A percentile compares a stretch with the other conserved stretches of the same genome.
Evolutionary conservation across 1,140 invertebrate genomes (phyloP).

Genomic region (Limonius californicus): DNA sequence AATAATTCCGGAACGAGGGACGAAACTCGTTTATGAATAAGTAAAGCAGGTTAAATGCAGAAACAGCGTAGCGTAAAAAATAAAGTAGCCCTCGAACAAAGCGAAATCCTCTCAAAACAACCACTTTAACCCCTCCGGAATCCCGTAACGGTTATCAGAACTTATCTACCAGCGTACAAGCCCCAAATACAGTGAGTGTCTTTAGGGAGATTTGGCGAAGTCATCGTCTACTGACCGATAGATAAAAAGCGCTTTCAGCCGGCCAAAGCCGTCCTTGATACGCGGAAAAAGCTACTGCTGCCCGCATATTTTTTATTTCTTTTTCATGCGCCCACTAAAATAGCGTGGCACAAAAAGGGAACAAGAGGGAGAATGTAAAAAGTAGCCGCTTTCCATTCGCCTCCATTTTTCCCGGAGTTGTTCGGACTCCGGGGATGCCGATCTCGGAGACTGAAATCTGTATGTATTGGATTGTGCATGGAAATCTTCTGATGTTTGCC

Average conservation of each 20-base stretch:
- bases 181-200: slow-evolving; percentile 5
- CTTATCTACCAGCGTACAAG: slow-evolving; percentile 10
- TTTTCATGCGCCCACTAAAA: background rate
- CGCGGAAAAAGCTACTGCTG: background rate
- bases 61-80: background rate
- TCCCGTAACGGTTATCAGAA: slow-evolving; percentile 12
- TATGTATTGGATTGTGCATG: slow-evolving; percentile 15
- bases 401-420: background rate
- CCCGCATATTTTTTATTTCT: background rate
- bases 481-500: slow-evolving; percentile 7
- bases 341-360: background rate
- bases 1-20: background rate
- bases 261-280: background rate
- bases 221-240: slow-evolving; percentile 7
- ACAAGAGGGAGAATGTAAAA: background rate
- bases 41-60: background rate
- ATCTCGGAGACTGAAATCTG: slow-evolving; percentile 5
- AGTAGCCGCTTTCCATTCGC: slow-evolving; percentile 2
- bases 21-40: background rate
- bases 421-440: background rate
- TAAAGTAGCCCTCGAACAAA: slow-evolving; percentile 5
- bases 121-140: slow-evolving; percentile 7
- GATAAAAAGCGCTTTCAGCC: slow-evolving; percentile 3
- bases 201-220: slow-evolving; percentile 7
- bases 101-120: slow-evolving; percentile 7